Base-by-base conservation (phyloP, 2,113 vertebrate species). In the Brachionichthys hirsutus region DNA sequence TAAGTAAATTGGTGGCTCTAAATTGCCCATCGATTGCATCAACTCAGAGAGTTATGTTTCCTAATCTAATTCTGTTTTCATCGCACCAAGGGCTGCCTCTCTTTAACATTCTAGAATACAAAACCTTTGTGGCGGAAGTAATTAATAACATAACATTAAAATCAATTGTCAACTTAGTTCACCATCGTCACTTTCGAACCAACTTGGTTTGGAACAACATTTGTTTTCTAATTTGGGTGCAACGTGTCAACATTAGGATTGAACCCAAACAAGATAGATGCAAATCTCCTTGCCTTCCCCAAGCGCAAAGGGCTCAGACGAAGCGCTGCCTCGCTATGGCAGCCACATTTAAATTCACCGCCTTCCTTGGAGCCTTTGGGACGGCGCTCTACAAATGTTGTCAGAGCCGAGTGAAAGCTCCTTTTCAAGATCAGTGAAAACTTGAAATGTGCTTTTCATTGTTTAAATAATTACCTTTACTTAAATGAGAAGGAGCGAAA, bases 211-310 rank as follows among this genome's bases (percentile, higher is more conserved):
- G 18, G 62, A 75, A 4, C 24, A 45, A n/a, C n/a, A 49, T 49
- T 47, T 69, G 59, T 80, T 84, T 60, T 67, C 78, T 81, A 57
- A 62, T 67, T 70, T 44, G 38, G 59, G 75, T 22, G 16, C 49
- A 38, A n/a, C 18, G 35, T 47, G 52, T 67, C 50, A 55, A 52
- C 51, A 59, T 58, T 43, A 43, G 55, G 22, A 75, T 73, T 30
- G 67, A 70, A 51, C 62, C 44, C 42, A 66, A 66, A 83, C 62
- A 54, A 76, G 60, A 82, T 46, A 16, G 55, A 80, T 54, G 45
- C 30, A 67, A 67, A 75, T 71, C 54, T 73, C 20, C 45, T 47
- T 47, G 22, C 24, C 34, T 17, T 66, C 50, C 48, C 70, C 19
- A 59, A 59, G 70, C 34, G 18, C 20, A 61, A 50, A 52, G 16